A percentile compares a stretch with the other conserved stretches of the same genome.
These are phyloP conservation scores for Sus cebifrons DNA, from an alignment of 2,797 vertebrate genomes.

Conservation along the genomic window DNA sequence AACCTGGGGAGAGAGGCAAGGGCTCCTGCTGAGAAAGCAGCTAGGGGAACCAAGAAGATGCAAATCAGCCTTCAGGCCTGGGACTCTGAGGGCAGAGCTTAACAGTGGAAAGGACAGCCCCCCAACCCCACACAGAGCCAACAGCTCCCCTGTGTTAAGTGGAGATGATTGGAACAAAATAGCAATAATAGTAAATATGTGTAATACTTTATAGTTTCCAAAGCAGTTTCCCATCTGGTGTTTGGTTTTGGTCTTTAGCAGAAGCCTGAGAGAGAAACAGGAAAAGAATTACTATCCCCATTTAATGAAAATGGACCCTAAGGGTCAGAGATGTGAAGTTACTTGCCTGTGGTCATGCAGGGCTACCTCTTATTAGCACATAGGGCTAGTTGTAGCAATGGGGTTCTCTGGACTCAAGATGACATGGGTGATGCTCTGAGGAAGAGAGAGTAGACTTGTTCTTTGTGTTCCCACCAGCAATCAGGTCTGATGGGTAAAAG, in stretches of 20 bases:
- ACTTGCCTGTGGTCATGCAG: conserved; percentile 17
- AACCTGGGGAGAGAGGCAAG: conserved; percentile 72
- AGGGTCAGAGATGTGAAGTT: conserved; percentile 4
- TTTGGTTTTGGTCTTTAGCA: conserved; percentile 71
- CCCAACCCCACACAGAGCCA: neutral
- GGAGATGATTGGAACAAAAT: neutral
- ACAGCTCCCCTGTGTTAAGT: neutral
- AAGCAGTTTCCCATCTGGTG: conserved; percentile 49
- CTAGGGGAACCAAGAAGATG: conserved; percentile 37
- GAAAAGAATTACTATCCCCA: neutral
- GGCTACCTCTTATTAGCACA: neutral
- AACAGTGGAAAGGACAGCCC: neutral
- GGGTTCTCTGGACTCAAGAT: neutral
- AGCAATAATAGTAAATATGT: neutral
- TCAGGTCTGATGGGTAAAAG: neutral
- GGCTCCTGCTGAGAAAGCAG: conserved; percentile 70
- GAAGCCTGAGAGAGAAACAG: conserved; percentile 14
- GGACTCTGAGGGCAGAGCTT: neutral
- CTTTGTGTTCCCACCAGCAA: neutral
- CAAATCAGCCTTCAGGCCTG: conserved; percentile 9
- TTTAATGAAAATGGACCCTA: conserved; percentile 8
- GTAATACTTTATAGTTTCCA: conserved; percentile 25
- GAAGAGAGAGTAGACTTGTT: conserved; percentile 6
- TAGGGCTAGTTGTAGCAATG: neutral
- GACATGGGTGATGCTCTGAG: neutral